Evolutionary conservation across 2,888 invertebrate genomes (phyloP).

Genomic region (Lottia scabra): DNA sequence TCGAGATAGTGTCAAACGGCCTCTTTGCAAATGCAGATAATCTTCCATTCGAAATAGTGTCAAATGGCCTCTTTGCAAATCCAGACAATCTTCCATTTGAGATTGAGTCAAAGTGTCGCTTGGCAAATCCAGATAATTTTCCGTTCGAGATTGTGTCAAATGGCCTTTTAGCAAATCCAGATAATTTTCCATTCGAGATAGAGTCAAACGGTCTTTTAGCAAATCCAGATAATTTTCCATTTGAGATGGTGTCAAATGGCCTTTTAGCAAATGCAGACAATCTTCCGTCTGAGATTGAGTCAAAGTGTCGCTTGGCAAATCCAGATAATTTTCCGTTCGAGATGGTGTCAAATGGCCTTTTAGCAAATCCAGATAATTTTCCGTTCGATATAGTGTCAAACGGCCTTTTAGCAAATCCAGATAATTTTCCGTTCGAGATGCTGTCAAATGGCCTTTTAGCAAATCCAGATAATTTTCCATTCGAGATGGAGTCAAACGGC

Average conservation of each 20-base stretch:
- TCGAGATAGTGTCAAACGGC: slow-evolving; percentile 7
- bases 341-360: slow-evolving; percentile 26
- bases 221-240: slow-evolving; percentile 26
- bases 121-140: slow-evolving; percentile 26
- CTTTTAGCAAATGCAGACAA: slow-evolving; percentile 30
- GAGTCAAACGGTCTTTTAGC: slow-evolving; percentile 26
- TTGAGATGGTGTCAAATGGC: slow-evolving; percentile 25
- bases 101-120: slow-evolving; percentile 23
- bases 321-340: slow-evolving; percentile 19
- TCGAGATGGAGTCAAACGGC: slow-evolving; percentile 23
- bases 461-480: slow-evolving; percentile 29
- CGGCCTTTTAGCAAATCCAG: slow-evolving; percentile 27
- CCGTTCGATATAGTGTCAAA: slow-evolving; percentile 28
- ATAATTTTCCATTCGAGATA: slow-evolving; percentile 18
- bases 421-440: slow-evolving; percentile 17
- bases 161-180: slow-evolving; percentile 26
- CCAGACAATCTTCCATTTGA: slow-evolving; percentile 19
- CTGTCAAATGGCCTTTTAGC: slow-evolving; percentile 29
- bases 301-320: slow-evolving; percentile 22
- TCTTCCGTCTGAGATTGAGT: slow-evolving; percentile 11
- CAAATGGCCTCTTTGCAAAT: slow-evolving; percentile 23
- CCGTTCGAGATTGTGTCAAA: slow-evolving; percentile 25
- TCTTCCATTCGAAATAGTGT: slow-evolving; percentile 10
- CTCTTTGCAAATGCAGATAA: slow-evolving; percentile 12
- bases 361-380: slow-evolving; percentile 19